phyloP scores from a whole-genome alignment of 2,797 vertebrate species.

The Dendrocincla fuliginosa region DNA sequence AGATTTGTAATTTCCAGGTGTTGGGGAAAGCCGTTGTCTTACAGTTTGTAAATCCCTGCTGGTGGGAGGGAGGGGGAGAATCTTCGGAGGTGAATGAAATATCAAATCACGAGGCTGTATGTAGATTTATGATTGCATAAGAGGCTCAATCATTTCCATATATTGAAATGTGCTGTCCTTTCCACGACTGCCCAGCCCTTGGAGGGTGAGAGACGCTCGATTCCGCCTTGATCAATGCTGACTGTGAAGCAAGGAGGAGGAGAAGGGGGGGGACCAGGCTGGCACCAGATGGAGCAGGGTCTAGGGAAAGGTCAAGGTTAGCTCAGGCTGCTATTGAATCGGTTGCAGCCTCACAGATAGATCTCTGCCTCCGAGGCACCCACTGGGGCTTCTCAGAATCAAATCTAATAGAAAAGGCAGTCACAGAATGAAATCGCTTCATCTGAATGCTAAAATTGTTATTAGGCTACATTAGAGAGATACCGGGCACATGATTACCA shows the following conservation, averaged over 20 bases:
- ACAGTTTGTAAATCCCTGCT: constrained; percentile 74
- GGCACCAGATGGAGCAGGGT: constrained; percentile 91
- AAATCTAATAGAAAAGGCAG: constrained; percentile 88
- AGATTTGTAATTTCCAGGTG: constrained; percentile 78
- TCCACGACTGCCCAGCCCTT: constrained; percentile 78
- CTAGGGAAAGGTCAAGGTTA: constrained; percentile 92
- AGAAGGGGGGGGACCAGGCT: constrained; percentile 79
- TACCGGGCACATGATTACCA: constrained; percentile 80
- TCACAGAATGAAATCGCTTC: constrained; percentile 87
- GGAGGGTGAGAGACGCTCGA: constrained; percentile 79
- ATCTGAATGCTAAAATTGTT: constrained; percentile 92
- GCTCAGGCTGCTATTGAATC: constrained; percentile 87
- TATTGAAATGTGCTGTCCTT: constrained; percentile 85
- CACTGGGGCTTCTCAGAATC: constrained; percentile 87
- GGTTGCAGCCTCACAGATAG: constrained; percentile 86
- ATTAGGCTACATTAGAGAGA: constrained; percentile 86
- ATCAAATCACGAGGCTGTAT: constrained; percentile 77
- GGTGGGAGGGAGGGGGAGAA: constrained; percentile 49
- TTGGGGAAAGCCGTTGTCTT: constrained; percentile 74
- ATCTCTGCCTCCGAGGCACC: constrained; percentile 88
- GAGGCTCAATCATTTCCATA: constrained; percentile 87
- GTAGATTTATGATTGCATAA: constrained; percentile 91
- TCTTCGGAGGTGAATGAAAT: constrained; percentile 80
- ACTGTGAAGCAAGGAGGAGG: constrained; percentile 79
- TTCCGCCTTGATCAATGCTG: constrained; percentile 90